These are phyloP conservation scores for Mormyrus proboscirostris DNA, from an alignment of 2,797 vertebrate species.

Conservation along the genomic window DNA sequence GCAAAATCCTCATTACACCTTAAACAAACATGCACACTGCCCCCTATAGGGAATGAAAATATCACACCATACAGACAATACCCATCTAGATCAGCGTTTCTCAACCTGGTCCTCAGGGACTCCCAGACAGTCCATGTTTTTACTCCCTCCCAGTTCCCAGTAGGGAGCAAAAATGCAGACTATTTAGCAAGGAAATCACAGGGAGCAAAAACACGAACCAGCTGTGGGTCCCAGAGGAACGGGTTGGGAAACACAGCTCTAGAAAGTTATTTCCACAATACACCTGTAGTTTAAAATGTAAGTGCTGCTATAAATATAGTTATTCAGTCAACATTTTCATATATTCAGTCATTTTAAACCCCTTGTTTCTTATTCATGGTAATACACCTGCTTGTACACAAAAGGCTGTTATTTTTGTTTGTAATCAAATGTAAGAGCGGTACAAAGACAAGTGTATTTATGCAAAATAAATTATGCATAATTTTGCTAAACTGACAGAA, in stretches of 20 bases:
- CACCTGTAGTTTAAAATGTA: constrained; percentile 12
- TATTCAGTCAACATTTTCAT: constrained; percentile 14
- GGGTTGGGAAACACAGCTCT: background rate
- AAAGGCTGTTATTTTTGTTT: constrained; percentile 7
- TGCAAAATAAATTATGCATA: constrained; percentile 37
- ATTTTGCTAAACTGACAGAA: constrained; percentile 20
- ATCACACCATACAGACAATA: constrained; percentile 8
- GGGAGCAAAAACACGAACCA: background rate
- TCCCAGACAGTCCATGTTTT: background rate
- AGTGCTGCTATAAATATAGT: constrained; percentile 1
- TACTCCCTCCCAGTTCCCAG: background rate
- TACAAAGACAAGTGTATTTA: constrained; percentile 8
- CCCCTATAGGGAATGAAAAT: constrained; percentile 7
- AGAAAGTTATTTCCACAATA: constrained; percentile 10
- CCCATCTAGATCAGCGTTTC: background rate
- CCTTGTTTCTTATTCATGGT: constrained; percentile 1
- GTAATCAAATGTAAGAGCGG: background rate
- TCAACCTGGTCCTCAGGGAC: background rate
- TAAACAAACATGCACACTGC: background rate
- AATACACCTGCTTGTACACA: background rate
- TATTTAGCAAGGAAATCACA: background rate
- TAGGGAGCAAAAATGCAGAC: background rate
- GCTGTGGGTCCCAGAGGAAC: background rate
- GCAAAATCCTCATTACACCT: background rate
- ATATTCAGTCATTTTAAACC: constrained; percentile 2